Conservation (phyloP, 1,140 invertebrate species). For the Thaumatotibia leucotreta region DNA sequence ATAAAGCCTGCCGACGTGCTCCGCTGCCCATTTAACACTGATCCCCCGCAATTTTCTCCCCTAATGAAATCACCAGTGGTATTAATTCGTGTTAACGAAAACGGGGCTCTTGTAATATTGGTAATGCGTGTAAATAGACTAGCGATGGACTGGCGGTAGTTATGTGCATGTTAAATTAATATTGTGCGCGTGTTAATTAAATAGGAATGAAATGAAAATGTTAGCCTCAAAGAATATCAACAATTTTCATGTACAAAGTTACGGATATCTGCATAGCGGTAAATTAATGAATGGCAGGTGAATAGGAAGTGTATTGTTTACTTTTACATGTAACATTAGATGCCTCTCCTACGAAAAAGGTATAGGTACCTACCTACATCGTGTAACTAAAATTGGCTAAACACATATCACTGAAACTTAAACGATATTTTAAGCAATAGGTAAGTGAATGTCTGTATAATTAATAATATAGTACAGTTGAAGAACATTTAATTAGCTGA, state of each 20-base stretch:
- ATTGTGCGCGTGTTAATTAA: conserved; percentile 18
- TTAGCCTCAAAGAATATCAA: not conserved
- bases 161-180: conserved; percentile 28
- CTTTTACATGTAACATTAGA: too few relatives aligned
- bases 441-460: not conserved
- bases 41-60: conserved; percentile 26
- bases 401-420: too few relatives aligned
- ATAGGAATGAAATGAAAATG: conserved; percentile 9
- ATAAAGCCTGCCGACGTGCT: conserved; percentile 47
- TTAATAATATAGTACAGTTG: not conserved
- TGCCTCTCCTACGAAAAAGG: too few relatives aligned
- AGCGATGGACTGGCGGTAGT: conserved; percentile 27
- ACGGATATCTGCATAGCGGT: not conserved
- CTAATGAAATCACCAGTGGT: conserved; percentile 11
- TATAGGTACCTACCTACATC: too few relatives aligned
- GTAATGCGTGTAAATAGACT: conserved; percentile 17
- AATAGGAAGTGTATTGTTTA: too few relatives aligned
- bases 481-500: not conserved
- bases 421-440: too few relatives aligned
- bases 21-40: conserved; percentile 32
- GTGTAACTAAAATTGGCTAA: too few relatives aligned
- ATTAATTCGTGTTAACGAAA: conserved; percentile 13
- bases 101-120: conserved; percentile 12
- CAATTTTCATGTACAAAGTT: not conserved
- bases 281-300: not conserved